Evolutionary conservation across 2,797 vertebrate genomes (phyloP), one percentile per base, ranked within the genome.

Genomic region (Pantherophis alleghaniensis): DNA sequence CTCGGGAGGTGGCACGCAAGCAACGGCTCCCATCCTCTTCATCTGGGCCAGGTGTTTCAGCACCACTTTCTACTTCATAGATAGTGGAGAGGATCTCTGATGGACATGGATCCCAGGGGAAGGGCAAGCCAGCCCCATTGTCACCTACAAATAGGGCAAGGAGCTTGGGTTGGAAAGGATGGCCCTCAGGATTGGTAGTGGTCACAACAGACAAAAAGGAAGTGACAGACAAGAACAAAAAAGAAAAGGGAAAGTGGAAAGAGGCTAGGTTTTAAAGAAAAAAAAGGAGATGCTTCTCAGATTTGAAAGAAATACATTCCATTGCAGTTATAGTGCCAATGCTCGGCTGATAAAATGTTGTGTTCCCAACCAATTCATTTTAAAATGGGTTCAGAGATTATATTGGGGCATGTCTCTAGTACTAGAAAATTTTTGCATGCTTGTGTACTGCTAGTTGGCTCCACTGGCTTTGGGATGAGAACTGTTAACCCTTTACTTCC

Each of bases 1-100:
- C 94, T 96, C 91, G 90, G 94, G 95, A 69, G 91, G 93, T 0
- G 91, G 87, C 93, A 94, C 96, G 1, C 94, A 92, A 16, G 95
- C 16, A 16, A 90, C 86, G 6, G 90, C 56, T 28, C 93, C 95
- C 94, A 51, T 98, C 97, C 0, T 97, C 97, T 94, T 99, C 98
- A 79, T 98, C 97, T 0, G 97, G 51, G 53, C 66, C 98, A 0
- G 98, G 97, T 93, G 98, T 97, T 92, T 99, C 98, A 93, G 98
- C 98, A 90, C 98, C 97, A 51, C 96, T 96, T 26, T 97, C 95
- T 37, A 94, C 97, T 96, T 99, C 99, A 6, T 99, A 99, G 97
- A 99, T 99, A 95, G 99, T 99, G 97, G 98, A 98, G 93, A 99
- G 98, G 2, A 98, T 98, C 0, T 98, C 98, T 9, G 98, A 97